Evolutionary conservation across 2,113 vertebrate species (phyloP).

Genomic region (Gymnogyps californianus): DNA sequence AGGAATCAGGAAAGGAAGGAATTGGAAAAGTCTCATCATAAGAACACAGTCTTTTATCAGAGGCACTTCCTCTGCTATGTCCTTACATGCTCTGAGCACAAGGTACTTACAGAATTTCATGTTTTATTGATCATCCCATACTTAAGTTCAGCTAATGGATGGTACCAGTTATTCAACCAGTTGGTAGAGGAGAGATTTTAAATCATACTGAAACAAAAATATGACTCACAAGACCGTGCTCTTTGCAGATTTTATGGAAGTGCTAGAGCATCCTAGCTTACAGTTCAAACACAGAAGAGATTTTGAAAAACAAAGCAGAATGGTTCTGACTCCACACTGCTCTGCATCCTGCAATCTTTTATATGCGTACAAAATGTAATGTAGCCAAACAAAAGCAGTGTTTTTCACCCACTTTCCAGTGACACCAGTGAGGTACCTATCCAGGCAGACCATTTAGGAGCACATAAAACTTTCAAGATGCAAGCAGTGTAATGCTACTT

Average conservation of each 20-base stretch:
- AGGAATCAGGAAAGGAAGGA: background rate
- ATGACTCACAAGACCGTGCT: background rate
- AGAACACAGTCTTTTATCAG: background rate
- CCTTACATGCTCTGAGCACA: background rate
- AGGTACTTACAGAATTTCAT: background rate
- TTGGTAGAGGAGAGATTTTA: background rate
- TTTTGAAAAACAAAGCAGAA: background rate
- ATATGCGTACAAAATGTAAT: background rate
- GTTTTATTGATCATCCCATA: background rate
- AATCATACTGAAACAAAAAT: background rate
- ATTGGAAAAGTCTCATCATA: background rate
- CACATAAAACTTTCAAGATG: background rate
- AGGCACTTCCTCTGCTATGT: background rate
- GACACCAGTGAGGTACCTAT: background rate
- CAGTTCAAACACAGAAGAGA: background rate
- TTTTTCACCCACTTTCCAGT: background rate
- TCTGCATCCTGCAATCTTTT: background rate
- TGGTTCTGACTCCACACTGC: background rate
- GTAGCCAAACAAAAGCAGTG: background rate
- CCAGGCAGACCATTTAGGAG: background rate
- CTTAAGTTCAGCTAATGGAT: background rate
- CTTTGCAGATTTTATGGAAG: background rate
- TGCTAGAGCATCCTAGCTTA: background rate
- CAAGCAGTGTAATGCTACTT: background rate
- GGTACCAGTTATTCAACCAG: background rate